Conservation (phyloP, 2,113 vertebrate species). For the Pristiophorus japonicus region DNA sequence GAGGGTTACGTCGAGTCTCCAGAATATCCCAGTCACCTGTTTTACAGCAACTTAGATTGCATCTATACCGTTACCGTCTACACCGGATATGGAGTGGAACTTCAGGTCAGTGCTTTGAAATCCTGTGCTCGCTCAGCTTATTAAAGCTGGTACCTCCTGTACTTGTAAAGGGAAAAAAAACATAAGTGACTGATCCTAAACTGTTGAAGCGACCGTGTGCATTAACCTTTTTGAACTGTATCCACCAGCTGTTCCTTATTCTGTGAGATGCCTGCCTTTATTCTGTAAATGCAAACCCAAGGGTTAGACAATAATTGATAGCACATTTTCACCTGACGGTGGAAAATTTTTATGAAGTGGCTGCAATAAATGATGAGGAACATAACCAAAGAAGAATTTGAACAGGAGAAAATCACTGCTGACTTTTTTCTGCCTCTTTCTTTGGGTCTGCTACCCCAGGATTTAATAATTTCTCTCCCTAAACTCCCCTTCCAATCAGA, state of each 20-base stretch:
- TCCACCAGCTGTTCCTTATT: neutral
- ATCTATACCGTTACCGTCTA: conserved; percentile 78
- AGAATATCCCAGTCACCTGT: conserved; percentile 47
- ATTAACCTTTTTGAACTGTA: neutral
- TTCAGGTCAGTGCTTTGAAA: conserved; percentile 67
- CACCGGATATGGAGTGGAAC: conserved; percentile 85
- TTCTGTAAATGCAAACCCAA: neutral
- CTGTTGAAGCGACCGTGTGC: neutral
- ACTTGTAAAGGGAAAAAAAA: neutral
- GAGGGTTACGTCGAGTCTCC: conserved; percentile 77
- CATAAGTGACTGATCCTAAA: neutral
- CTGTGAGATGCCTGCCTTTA: neutral
- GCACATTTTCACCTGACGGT: neutral
- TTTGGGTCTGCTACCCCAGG: neutral
- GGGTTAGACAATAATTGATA: neutral
- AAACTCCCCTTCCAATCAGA: neutral
- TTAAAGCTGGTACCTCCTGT: neutral
- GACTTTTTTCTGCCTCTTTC: neutral
- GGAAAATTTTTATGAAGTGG: neutral
- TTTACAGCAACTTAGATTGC: conserved; percentile 70
- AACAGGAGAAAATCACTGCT: neutral
- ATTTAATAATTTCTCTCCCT: neutral
- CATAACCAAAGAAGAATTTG: neutral
- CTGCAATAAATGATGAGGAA: neutral
- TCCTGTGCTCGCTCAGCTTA: neutral